Percentiles rank a stretch among this genome's conserved stretches.
Evolutionary conservation across 2,888 invertebrate species (phyloP).

Genomic region (Agrotis segetum): DNA sequence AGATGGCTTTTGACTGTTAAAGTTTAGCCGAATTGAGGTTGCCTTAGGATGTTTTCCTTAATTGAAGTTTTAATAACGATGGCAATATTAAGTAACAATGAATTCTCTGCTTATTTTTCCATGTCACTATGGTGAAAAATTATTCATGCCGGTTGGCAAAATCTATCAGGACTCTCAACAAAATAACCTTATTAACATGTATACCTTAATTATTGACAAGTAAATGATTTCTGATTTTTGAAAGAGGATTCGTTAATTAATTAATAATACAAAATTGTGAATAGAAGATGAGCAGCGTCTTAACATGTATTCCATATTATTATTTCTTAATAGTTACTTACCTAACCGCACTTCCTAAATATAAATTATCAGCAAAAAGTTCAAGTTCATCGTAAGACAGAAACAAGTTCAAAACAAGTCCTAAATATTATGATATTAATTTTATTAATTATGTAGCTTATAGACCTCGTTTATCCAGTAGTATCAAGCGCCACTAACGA

Average conservation of each 20-base stretch:
- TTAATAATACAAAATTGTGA: background rate
- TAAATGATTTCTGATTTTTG: too few relatives aligned
- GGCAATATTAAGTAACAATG: too few relatives aligned
- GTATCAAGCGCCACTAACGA: background rate
- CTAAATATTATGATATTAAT: conserved; percentile 42
- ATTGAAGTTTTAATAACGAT: too few relatives aligned
- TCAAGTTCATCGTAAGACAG: conserved; percentile 56
- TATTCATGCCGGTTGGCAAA: too few relatives aligned
- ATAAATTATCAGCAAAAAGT: conserved; percentile 45
- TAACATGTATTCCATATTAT: conserved; percentile 35
- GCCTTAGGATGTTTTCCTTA: too few relatives aligned
- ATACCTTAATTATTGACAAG: too few relatives aligned
- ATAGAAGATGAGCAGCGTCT: conserved; percentile 33
- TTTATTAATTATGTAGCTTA: conserved; percentile 27
- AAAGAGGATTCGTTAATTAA: conserved; percentile 7
- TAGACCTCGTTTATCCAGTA: conserved; percentile 1
- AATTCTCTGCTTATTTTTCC: too few relatives aligned
- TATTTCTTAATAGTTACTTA: conserved; percentile 14
- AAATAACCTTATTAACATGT: too few relatives aligned
- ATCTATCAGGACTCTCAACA: too few relatives aligned
- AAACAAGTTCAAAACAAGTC: conserved; percentile 38
- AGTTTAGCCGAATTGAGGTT: too few relatives aligned
- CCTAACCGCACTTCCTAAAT: conserved; percentile 37
- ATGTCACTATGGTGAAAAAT: too few relatives aligned
- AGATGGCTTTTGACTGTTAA: too few relatives aligned